Conservation (phyloP, 2,113 vertebrate species). For the Argyrosomus japonicus region DNA sequence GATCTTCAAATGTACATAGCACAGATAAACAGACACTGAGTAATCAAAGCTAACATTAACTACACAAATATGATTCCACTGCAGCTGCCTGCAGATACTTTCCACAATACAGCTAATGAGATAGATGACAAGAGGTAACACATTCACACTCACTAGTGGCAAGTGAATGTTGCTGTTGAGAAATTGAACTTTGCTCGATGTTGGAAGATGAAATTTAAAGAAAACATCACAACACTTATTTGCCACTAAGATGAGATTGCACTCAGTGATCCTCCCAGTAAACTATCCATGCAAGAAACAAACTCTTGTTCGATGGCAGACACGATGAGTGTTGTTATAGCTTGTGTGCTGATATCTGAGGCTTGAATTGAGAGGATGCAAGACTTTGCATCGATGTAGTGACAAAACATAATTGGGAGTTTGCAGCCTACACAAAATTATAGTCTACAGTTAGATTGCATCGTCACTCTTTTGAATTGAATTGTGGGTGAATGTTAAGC, state of each 20-base stretch:
- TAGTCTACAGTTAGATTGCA: too few relatives aligned
- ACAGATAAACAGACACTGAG: neutral
- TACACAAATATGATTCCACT: neutral
- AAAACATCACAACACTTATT: neutral
- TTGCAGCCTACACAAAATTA: too few relatives aligned
- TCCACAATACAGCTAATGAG: constrained; percentile 5
- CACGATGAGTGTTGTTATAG: neutral
- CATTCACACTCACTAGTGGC: neutral
- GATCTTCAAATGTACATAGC: neutral
- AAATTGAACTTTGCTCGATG: neutral
- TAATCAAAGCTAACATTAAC: neutral
- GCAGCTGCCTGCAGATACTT: constrained; percentile 1
- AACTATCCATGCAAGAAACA: neutral
- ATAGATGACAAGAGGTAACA: neutral
- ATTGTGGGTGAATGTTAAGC: too few relatives aligned
- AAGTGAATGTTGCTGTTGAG: neutral
- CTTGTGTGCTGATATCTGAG: neutral
- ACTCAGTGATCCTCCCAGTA: neutral
- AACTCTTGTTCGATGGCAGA: neutral
- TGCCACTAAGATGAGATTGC: neutral
- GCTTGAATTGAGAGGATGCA: too few relatives aligned
- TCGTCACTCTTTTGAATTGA: too few relatives aligned
- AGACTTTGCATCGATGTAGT: too few relatives aligned
- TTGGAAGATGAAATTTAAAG: neutral
- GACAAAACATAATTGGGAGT: too few relatives aligned